phyloP scores from a whole-genome alignment of 35 echinoderm and acorn worm species.

The Patiria miniata region DNA sequence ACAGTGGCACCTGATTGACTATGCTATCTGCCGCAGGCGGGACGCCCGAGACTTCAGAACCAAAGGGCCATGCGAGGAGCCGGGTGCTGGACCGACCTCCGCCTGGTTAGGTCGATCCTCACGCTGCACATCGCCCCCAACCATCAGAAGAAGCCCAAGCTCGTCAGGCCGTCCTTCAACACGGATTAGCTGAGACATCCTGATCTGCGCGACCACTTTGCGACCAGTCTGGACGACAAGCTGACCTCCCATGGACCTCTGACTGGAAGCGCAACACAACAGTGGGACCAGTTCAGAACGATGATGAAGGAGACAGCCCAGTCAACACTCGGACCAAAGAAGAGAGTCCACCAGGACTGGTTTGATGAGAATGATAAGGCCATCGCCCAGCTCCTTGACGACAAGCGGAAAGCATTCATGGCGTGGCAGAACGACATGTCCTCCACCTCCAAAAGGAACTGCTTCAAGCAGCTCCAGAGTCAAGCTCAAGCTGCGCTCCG shows the following conservation, averaged over 20 bases:
- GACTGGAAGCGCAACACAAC: conserved; percentile 1
- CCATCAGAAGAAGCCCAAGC: not conserved
- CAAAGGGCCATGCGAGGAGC: conserved; percentile 20
- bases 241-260: conserved; percentile 26
- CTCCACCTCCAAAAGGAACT: not conserved
- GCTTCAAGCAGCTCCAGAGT: conserved; percentile 9
- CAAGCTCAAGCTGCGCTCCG: conserved; percentile 11
- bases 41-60: conserved; percentile 1
- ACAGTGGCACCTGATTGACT: conserved; percentile 52
- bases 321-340: not conserved
- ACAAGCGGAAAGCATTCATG: not conserved
- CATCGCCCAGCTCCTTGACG: not conserved
- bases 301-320: not conserved
- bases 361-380: conserved; percentile 36
- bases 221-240: not conserved
- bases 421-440: conserved; percentile 21
- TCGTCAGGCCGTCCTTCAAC: not conserved
- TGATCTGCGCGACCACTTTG: not conserved
- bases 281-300: not conserved
- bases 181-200: not conserved
- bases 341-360: conserved; percentile 51
- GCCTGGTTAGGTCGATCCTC: not conserved
- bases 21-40: conserved; percentile 16
- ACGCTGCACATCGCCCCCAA: not conserved
- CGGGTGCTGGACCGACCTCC: conserved; percentile 18